Evolutionary conservation across 2,113 vertebrate genomes (phyloP).

Genomic region (Danionella cerebrum): DNA sequence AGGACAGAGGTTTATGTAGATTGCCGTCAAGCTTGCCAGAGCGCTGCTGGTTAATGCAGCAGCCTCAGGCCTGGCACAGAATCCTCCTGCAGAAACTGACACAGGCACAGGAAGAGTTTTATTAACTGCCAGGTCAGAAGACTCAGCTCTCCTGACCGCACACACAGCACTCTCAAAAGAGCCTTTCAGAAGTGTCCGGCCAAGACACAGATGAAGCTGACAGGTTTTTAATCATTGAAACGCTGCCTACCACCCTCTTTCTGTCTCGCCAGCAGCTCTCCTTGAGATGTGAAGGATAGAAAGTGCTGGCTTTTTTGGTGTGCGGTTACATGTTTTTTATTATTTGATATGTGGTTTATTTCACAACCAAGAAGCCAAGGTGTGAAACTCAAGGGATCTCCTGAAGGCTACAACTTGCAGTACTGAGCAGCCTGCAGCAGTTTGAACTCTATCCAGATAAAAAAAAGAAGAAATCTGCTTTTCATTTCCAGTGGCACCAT

Average conservation of each 20-base stretch:
- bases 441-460: background rate
- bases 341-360: background rate
- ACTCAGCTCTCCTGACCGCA: slow-evolving; percentile 40
- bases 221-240: slow-evolving; percentile 38
- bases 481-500: slow-evolving; percentile 2
- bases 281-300: background rate
- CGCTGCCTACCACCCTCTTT: slow-evolving; percentile 1
- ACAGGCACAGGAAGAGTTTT: slow-evolving; percentile 63
- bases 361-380: background rate
- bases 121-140: slow-evolving; percentile 58
- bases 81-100: slow-evolving; percentile 55
- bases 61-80: slow-evolving; percentile 43
- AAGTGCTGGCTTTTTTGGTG: background rate
- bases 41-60: slow-evolving; percentile 33
- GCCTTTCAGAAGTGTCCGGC: slow-evolving; percentile 10
- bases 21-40: slow-evolving; percentile 40
- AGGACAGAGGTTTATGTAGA: slow-evolving; percentile 41
- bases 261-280: slow-evolving; percentile 12
- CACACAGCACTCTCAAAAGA: slow-evolving; percentile 29
- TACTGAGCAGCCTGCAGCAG: slow-evolving; percentile 1
- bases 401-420: background rate
- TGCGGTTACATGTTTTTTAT: background rate
- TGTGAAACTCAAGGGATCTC: slow-evolving; percentile 7
- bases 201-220: slow-evolving; percentile 29
- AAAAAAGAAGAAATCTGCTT: background rate